Evolutionary conservation across 2,888 invertebrate species (phyloP).

Genomic region (Copidosoma aretas): DNA sequence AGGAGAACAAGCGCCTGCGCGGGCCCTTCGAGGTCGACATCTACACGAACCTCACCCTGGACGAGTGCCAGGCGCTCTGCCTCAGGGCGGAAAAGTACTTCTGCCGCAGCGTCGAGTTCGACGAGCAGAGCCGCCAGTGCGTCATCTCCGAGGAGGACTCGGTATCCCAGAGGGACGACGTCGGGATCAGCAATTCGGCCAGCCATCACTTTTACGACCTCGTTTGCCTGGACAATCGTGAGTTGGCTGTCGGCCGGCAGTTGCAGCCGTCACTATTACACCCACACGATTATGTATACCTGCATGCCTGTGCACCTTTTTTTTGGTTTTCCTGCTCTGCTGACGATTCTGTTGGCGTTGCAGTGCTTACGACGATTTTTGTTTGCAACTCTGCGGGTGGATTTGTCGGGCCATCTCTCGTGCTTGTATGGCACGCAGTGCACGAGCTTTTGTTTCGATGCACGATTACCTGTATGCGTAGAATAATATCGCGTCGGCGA

Average conservation of each 20-base stretch:
- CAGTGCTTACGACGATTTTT: no score
- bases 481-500: background rate
- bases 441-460: no score
- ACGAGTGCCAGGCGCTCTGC: conserved; percentile 88
- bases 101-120: conserved; percentile 88
- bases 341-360: no score
- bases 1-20: conserved; percentile 85
- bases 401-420: no score
- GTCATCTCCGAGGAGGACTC: conserved; percentile 92
- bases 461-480: background rate
- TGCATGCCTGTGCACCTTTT: no score
- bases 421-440: no score
- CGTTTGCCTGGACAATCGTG: conserved; percentile 88
- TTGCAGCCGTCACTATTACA: no score
- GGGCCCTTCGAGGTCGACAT: conserved; percentile 90
- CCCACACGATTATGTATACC: no score
- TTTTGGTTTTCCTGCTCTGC: no score
- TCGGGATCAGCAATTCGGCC: conserved; percentile 83
- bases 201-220: conserved; percentile 89
- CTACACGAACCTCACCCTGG: conserved; percentile 83
- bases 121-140: conserved; percentile 85
- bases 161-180: conserved; percentile 85
- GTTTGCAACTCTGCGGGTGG: no score
- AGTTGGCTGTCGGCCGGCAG: conserved; percentile 62
- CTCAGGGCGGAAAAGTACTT: conserved; percentile 87